Base-by-base conservation (phyloP, 2,113 vertebrate genomes). In the Nothoprocta pentlandii region DNA sequence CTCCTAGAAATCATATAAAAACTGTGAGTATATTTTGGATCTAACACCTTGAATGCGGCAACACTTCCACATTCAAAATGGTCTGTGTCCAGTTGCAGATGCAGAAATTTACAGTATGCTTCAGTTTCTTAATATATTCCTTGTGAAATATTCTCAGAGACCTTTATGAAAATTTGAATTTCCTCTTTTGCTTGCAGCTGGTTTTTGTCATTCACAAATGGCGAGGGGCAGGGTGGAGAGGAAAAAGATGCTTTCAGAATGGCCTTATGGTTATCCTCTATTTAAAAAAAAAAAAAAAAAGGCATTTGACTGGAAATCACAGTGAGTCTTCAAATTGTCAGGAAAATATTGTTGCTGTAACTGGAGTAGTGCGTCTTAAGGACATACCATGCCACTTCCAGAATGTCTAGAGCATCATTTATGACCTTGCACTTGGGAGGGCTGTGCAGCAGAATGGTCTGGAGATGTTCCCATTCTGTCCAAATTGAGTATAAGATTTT, bases 201-300 rank as follows among this genome's bases (percentile, higher is more conserved):
- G 39, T 90, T 94, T 90, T 46, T 73, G 58, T 41, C 44, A 80
- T 92, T 92, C 36, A 36, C 19, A 17, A 73, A 87, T 32, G 28
- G 34, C 23, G 4, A 84, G 47, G 47, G 44, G 17, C 64, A 53
- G 44, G 47, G 41, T 51, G 11, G 34, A 90, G 44, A 90, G 54
- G 58, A 76, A 84, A 76, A 84, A 66, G 22, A 85, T 82, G 63
- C 49, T 19, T 51, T 10, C 51, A 17, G 59, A 61, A 49, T 13
- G 56, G 71, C 42, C 21, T 90, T 32, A 4, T 75, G 11, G 70
- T 95, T 89, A 80, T 92, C 42, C 16, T 83, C 4, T 1, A 26
- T 69, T 76, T 21, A 44, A 85, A 36, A 12, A 36, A 71, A 76
- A 86, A 67, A 67, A 64, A 20, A 53, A 44, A 42, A 54, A 26